Evolutionary conservation across 2,888 invertebrate species (phyloP).

Genomic region (Agrochola lychnidis): DNA sequence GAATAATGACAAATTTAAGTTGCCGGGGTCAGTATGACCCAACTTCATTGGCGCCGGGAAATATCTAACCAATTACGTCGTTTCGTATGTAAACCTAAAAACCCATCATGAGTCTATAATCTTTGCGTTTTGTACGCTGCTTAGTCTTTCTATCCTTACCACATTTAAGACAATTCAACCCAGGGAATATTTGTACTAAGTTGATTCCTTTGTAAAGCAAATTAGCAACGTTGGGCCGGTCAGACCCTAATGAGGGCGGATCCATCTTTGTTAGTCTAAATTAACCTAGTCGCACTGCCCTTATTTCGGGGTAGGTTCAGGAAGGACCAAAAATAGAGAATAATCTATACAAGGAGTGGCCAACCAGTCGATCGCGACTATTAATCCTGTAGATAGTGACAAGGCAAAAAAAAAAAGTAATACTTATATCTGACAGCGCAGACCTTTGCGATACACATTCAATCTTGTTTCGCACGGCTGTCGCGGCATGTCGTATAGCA

Average conservation of each 20-base stretch:
- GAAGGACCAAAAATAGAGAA: background rate
- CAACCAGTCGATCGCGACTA: too few species aligned
- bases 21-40: background rate
- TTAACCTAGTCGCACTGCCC: background rate
- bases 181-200: conserved; percentile 3
- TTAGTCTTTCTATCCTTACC: background rate
- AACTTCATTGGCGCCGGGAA: background rate
- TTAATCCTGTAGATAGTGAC: too few species aligned
- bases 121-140: background rate
- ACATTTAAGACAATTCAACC: background rate
- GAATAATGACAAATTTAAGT: background rate
- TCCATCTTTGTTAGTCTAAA: conserved; percentile 25
- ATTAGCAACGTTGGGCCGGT: conserved; percentile 18
- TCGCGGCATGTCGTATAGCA: too few species aligned
- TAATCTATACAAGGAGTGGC: too few species aligned
- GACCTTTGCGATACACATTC: too few species aligned
- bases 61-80: too few species aligned
- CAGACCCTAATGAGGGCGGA: conserved; percentile 4
- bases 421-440: too few species aligned
- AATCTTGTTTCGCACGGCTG: too few species aligned
- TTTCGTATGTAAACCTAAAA: background rate
- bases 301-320: background rate
- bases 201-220: conserved; percentile 18
- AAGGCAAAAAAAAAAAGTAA: too few species aligned
- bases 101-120: background rate